phyloP scores from a whole-genome alignment of 2,797 vertebrate species.

The Pipistrellus kuhlii region DNA sequence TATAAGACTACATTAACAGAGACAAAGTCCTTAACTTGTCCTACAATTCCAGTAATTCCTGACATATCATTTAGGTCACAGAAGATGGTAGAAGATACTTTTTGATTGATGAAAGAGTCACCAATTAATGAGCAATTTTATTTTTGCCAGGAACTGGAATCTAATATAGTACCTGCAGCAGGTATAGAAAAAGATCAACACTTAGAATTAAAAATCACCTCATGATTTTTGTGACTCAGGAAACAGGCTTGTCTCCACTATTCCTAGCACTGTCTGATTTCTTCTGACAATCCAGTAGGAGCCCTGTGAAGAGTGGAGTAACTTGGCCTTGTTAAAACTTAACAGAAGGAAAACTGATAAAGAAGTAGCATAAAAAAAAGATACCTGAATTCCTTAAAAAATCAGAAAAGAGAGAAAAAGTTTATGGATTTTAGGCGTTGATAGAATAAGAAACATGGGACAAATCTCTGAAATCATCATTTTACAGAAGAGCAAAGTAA shows the following conservation, averaged over 20 bases:
- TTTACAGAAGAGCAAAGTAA: conserved; percentile 21
- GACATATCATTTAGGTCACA: background rate
- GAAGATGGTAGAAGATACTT: background rate
- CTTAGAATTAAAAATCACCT: background rate
- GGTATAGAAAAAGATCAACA: background rate
- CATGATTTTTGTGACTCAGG: background rate
- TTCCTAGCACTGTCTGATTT: background rate
- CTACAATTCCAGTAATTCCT: background rate
- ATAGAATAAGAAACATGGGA: background rate
- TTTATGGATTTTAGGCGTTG: background rate
- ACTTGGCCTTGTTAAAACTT: background rate
- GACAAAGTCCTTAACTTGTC: background rate
- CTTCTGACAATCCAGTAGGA: background rate
- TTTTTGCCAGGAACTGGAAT: background rate
- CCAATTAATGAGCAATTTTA: background rate
- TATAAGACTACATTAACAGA: background rate
- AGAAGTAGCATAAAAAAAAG: background rate
- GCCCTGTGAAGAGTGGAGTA: background rate
- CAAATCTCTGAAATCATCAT: background rate
- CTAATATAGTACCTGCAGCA: background rate
- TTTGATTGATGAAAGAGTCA: conserved; percentile 13
- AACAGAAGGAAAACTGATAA: background rate
- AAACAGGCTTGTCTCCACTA: background rate
- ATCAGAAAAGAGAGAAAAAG: background rate
- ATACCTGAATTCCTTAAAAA: background rate